Percentiles rank a stretch among this genome's conserved stretches.
phyloP scores from a whole-genome alignment of 2,888 invertebrate species.

The Hirtodrosophila histrioides region DNA sequence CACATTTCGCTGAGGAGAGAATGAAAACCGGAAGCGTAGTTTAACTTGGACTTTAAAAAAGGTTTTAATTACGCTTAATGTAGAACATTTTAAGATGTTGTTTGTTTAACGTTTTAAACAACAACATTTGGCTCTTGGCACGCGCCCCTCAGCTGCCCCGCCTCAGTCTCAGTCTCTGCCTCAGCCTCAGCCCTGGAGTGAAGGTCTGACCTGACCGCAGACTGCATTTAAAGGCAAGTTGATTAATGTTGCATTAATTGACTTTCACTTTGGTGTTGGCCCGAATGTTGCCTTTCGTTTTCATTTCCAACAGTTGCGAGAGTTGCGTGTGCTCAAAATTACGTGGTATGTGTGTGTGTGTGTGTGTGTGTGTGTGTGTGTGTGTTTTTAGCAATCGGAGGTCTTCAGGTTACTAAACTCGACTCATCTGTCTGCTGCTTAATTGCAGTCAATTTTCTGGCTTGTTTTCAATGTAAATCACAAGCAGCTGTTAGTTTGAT shows the following conservation, averaged over 20 bases:
- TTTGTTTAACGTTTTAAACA: conserved; percentile 4
- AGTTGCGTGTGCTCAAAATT: conserved; percentile 12
- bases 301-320: conserved; percentile 4
- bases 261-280: conserved; percentile 71
- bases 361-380: too few species aligned
- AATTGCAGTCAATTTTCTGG: conserved; percentile 60
- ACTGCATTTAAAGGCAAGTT: conserved; percentile 31
- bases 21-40: too few species aligned
- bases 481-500: conserved; percentile 57
- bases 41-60: too few species aligned
- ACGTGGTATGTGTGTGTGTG: too few species aligned
- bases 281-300: conserved; percentile 59
- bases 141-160: conserved; percentile 4
- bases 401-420: conserved; percentile 23
- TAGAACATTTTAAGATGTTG: neutral
- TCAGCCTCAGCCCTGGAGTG: neutral
- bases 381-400: neutral
- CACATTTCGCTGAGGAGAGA: too few species aligned
- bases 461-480: conserved; percentile 62
- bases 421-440: conserved; percentile 28
- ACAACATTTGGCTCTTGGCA: conserved; percentile 12
- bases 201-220: neutral
- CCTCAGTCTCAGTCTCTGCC: too few species aligned
- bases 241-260: conserved; percentile 80
- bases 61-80: too few species aligned